Conservation (phyloP, 2,888 invertebrate species). For the Drosophila paranaensis region DNA sequence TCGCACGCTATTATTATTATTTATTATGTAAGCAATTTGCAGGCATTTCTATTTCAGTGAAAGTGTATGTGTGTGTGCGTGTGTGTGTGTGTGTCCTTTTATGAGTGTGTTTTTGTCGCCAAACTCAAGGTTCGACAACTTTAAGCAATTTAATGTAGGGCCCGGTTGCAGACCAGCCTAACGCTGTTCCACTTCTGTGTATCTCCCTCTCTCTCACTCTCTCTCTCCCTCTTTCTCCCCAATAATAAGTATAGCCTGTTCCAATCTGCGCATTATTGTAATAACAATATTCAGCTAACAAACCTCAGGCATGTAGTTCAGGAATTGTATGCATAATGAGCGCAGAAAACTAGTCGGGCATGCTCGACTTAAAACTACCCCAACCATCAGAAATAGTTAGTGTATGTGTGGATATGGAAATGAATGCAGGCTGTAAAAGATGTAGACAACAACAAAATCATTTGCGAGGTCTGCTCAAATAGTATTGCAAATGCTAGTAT, state of each 20-base stretch:
- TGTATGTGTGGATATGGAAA: not conserved
- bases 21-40: conserved; percentile 79
- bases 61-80: conserved; percentile 1
- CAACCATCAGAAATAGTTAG: too few species aligned
- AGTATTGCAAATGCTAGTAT: not conserved
- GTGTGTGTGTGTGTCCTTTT: conserved; percentile 5
- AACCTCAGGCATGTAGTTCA: not conserved
- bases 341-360: not conserved
- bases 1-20: conserved; percentile 79
- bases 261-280: not conserved
- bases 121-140: conserved; percentile 54
- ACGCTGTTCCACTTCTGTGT: not conserved
- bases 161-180: conserved; percentile 11
- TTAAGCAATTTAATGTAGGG: conserved; percentile 50
- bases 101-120: conserved; percentile 51
- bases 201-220: not conserved
- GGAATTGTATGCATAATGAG: not conserved
- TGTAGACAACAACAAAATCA: too few species aligned
- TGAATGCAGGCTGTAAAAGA: too few species aligned
- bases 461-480: not conserved
- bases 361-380: not conserved
- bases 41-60: conserved; percentile 37
- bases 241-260: not conserved
- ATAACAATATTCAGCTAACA: not conserved
- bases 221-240: not conserved